Evolutionary conservation across 2,888 invertebrate species (phyloP), one percentile per base, ranked within the genome.

Genomic region (Hemistola chrysoprasaria): DNA sequence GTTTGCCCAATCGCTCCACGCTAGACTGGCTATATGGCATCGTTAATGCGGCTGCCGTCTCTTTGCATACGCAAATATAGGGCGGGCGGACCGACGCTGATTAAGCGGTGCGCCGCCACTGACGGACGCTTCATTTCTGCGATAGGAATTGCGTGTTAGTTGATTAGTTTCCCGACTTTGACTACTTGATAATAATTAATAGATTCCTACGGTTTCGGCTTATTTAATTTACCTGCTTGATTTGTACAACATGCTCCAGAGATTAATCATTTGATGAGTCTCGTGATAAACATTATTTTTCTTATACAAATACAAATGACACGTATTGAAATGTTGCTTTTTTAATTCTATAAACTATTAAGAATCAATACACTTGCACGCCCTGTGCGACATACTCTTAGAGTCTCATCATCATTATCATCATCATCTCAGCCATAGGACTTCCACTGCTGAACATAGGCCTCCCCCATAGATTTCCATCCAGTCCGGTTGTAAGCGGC

Each of bases 21-120:
- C 81, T 86, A 81, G 81, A 85, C 80, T 83, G 86, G 82, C 82
- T 88, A 88, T 89, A 88, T 88, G 86, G 87, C 88, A 88, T 89
- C 84, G 87, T 84, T 88, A 88, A 89, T 89, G 85, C 70, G 86
- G 81, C 84, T 76, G 74, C 68, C 75, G 80, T 81, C 87, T 88
- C 89, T 90, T 90, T 90, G 88, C 89, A 90, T 89, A 89, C 82
- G 87, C 86, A 89, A 89, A 89, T 87, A 87, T 86, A 86, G 86
- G 84, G 83, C 85, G 82, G 82, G 75, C 74, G 78, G 79, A 68
- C 76, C 80, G 70, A 74, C 74, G 82, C 84, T 88, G 87, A 87
- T 87, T 88, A 87, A 87, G 83, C 84, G 83, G 83, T 83, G 72
- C 78, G 75, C 71, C 69, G 69, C 72, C 65, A 71, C 77, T 75